These are phyloP conservation scores for Episyrphus balteatus DNA, from an alignment of 1,140 invertebrate genomes.

Conservation along the genomic window DNA sequence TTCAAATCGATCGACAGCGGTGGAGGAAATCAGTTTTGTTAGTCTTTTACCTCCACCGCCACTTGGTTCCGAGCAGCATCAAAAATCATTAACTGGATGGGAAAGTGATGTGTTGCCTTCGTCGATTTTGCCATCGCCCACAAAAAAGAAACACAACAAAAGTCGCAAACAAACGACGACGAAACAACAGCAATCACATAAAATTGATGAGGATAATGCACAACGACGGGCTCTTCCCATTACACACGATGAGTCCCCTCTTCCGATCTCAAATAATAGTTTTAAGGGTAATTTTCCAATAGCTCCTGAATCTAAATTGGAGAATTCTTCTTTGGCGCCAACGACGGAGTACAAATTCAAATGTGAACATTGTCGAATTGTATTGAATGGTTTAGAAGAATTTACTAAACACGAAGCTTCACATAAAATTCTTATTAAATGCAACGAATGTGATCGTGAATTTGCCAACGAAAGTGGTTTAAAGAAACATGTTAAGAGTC, in stretches of 20 bases:
- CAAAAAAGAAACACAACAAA: constrained; percentile 2
- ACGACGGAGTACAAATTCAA: constrained; percentile 17
- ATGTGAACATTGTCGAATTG: constrained; percentile 25
- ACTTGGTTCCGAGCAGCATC: constrained; percentile 9
- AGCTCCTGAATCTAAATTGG: background rate
- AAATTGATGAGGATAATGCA: too few relatives aligned
- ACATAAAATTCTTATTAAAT: constrained; percentile 24
- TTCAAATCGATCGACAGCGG: constrained; percentile 13
- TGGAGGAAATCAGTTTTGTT: background rate
- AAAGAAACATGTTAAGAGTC: constrained; percentile 31
- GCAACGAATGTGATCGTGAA: constrained; percentile 26
- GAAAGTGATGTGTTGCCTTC: constrained; percentile 16
- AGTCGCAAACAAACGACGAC: constrained; percentile 19
- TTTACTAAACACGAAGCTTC: constrained; percentile 20
- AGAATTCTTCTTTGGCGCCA: background rate
- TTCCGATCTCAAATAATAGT: constrained; percentile 8
- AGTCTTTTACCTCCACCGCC: background rate
- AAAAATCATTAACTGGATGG: constrained; percentile 18
- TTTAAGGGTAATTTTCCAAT: background rate
- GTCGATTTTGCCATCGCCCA: constrained; percentile 8
- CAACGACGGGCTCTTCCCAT: constrained; percentile 15
- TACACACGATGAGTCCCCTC: background rate
- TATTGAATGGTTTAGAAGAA: constrained; percentile 20
- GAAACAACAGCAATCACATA: constrained; percentile 13
- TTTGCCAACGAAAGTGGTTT: constrained; percentile 23